phyloP scores from a whole-genome alignment of 2,113 vertebrate genomes.

The Ginglymostoma cirratum region DNA sequence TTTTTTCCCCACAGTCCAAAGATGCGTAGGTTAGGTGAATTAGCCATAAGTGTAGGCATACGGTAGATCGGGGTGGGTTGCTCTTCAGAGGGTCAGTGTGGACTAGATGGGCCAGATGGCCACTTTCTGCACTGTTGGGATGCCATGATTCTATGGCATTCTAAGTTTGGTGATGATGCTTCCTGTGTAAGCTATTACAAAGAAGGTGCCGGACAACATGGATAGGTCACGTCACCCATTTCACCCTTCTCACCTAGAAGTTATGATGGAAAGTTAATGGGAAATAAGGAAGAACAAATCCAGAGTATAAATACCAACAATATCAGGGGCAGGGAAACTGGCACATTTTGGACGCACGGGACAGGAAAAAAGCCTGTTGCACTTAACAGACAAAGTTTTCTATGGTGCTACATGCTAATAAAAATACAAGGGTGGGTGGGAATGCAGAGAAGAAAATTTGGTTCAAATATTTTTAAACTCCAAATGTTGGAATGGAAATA shows the following conservation, averaged over 20 bases:
- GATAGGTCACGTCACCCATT: neutral
- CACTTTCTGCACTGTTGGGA: too few relatives aligned
- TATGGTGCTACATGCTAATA: neutral
- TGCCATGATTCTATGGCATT: neutral
- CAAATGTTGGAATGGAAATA: neutral
- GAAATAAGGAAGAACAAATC: neutral
- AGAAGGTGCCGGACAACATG: neutral
- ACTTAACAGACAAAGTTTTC: neutral
- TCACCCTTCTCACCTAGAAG: neutral
- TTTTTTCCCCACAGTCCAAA: too few relatives aligned
- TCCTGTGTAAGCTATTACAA: neutral
- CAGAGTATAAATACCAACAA: neutral
- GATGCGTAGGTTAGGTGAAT: too few relatives aligned
- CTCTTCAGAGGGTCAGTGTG: too few relatives aligned
- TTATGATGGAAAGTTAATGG: neutral
- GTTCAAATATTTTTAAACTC: neutral
- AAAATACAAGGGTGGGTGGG: neutral
- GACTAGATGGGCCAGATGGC: too few relatives aligned
- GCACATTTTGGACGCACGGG: neutral
- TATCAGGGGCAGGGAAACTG: neutral
- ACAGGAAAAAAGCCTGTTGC: neutral
- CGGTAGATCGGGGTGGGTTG: too few relatives aligned
- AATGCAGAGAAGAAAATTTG: neutral
- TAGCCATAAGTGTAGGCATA: too few relatives aligned
- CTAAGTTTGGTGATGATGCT: neutral